Base-by-base conservation (phyloP, 1,140 invertebrate genomes). In the Aphis gossypii region DNA sequence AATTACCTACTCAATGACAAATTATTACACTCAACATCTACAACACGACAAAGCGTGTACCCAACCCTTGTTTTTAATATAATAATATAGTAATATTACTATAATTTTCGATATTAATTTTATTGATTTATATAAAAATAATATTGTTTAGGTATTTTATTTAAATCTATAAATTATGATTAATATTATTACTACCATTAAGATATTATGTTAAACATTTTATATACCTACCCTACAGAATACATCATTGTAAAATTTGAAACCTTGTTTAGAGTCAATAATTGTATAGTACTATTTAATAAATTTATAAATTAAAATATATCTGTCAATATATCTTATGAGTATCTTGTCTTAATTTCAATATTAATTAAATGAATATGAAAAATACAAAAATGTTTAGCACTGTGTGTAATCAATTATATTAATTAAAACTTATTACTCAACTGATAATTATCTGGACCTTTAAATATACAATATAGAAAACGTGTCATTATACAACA, bases 351-450 rank as follows among this genome's bases (percentile, higher is more conserved):
- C n/a, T 76, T n/a, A 76, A 76, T 76, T 76, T 76, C 30, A 76
- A n/a, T 76, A 76, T 76, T 76, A n/a, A 20, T 23, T n/a, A 76
- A 18, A 18, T n/a, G 14, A 20, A 76, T 76, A 76, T n/a, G 14
- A 76, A 35, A 76, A n/a, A n/a, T 60, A 9, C 30, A 76, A 76
- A 14, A 76, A 18, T n/a, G n/a, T 76, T 76, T n/a, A 18, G n/a
- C 60, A n/a, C 30, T n/a, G n/a, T 5, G 30, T 18, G n/a, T 76
- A n/a, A 18, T 18, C 30, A 76, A 76, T 76, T 76, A 4, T 76
- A 76, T 76, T 76, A 76, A 76, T 76, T 76, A 76, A 76, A 76
- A 76, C 60, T n/a, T n/a, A 76, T 76, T 76, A 76, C 60, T 76
- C 2, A 76, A 76, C 30, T 76, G 60, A 76, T 76, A n/a, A 76